Evolutionary conservation across 1,140 invertebrate species (phyloP), one percentile per base, ranked within the genome.

Genomic region (Drosophila murphyi): DNA sequence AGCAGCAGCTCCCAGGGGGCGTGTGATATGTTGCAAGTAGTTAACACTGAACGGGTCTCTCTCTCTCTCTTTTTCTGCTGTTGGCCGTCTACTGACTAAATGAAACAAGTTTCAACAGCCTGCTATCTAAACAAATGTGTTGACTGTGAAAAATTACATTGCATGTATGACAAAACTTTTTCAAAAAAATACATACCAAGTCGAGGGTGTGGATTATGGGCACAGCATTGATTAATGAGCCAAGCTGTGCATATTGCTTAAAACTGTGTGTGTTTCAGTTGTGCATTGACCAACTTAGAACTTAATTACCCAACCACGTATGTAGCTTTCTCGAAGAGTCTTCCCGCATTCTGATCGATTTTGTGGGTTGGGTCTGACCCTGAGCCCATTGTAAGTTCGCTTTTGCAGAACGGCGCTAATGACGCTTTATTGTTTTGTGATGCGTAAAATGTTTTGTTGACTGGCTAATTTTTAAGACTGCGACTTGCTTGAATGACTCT

Each of bases 381-480:
- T 76, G 80, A 64, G 43, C 51, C 43, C 50, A 54, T 47, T 71
- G 20, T 45, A 47, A 43, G 32, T 29, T 43, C 29, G n/a, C 39
- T 43, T 43, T 47, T 55, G 41, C 52, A 43, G 41, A 78, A 34
- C 59, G 67, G 63, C 50, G 67, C 85, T 88, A 88, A 89, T 88
- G 80, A 89, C 85, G 69, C 51, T 73, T 68, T 68, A 88, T 88
- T 89, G 74, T 88, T 75, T 85, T 89, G 80, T 78, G 85, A 88
- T 81, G 85, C 85, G 80, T 88, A 76, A 83, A 88, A 88, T 80
- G 63, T 68, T 73, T 69, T 69, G 51, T 70, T 47, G 41, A 50
- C 52, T 65, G 72, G 72, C 65, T 71, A 82, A 67, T 68, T 80
- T 74, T 43, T 4, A 28, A 41, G 41, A 34, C 54, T 47, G 64